Evolutionary conservation across 2,797 vertebrate genomes (phyloP), one percentile per base, ranked within the genome.

Genomic region (Podarcis siculus): DNA sequence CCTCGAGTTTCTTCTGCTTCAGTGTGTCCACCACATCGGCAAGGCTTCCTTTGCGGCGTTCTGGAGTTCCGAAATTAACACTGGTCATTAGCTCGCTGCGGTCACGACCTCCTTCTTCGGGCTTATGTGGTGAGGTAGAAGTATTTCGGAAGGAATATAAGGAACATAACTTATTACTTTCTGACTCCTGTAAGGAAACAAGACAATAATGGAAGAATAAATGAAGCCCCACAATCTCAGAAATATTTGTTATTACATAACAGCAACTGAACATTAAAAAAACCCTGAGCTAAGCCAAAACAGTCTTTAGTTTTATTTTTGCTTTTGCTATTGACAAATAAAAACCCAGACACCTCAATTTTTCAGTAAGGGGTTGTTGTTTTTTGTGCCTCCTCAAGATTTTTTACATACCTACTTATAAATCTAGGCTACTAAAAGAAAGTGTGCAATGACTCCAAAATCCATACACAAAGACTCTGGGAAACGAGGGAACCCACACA

Each of bases 151-250:
- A 99, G 94, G 99, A 99, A 98, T 99, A 99, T 92, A 99, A 97
- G 97, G 98, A 99, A 97, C 99, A 99, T 98, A 99, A 98, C 97
- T 99, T 99, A 98, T 98, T 99, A 98, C 98, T 99, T 97, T 99
- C 99, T 97, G 98, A 98, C 94, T 99, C 99, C 99, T 99, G 97
- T 91, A 97, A 97, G 97, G 94, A 97, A 96, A 97, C 88, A 97
- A 96, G 93, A 93, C 86, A 88, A 25, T 3, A 69, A 85, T 95
- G 87, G 7, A 89, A 69, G 35, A 55, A 76, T 96, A 94, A 93
- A 94, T 6, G 67, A 1, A 75, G 3, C 73, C 86, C 93, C 94
- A 71, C 81, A 79, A 30, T 0, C 0, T 45, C 9, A 90, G 27
- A 64, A 91, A 8, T 9, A 72, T 90, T 2, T 85, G 35, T 81